Percentiles rank a stretch among this genome's conserved stretches.
These are phyloP conservation scores for Enteromius mattozi DNA, from an alignment of 2,797 vertebrate genomes.

Conservation along the genomic window DNA sequence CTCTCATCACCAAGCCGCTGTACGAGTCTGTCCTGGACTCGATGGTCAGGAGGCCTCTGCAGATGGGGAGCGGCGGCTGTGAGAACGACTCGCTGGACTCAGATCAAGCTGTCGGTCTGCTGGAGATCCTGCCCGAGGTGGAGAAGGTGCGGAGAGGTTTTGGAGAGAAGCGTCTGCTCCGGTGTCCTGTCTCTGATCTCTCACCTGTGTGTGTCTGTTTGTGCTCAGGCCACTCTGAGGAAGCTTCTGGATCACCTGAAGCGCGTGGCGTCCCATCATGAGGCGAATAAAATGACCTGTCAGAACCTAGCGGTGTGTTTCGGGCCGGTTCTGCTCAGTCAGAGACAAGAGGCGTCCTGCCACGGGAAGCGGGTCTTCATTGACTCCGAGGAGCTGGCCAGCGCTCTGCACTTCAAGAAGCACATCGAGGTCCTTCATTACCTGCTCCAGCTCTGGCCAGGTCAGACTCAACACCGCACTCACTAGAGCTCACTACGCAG, in stretches of 20 bases:
- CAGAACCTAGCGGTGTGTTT: slow-evolving; percentile 99
- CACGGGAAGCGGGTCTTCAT: slow-evolving; percentile 94
- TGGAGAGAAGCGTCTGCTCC: no score
- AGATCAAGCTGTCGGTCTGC: slow-evolving; percentile 82
- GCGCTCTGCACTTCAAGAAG: slow-evolving; percentile 96
- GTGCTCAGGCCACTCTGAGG: slow-evolving; percentile 86
- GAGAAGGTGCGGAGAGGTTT: slow-evolving; percentile 82
- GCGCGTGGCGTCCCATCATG: slow-evolving; percentile 92
- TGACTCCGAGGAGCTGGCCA: slow-evolving; percentile 95
- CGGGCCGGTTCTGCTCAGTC: slow-evolving; percentile 93
- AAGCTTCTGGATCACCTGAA: slow-evolving; percentile 95
- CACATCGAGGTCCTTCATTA: slow-evolving; percentile 99
- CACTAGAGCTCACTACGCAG: neutral
- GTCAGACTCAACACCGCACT: slow-evolving; percentile 68
- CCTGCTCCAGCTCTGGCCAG: slow-evolving; percentile 96
- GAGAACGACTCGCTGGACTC: slow-evolving; percentile 88
- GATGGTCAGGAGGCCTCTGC: slow-evolving; percentile 88
- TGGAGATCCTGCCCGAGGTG: slow-evolving; percentile 89
- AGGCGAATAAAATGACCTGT: slow-evolving; percentile 97
- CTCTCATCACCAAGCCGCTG: slow-evolving; percentile 92
- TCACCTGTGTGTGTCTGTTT: neutral
- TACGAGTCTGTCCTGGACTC: slow-evolving; percentile 91
- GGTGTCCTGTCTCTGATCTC: neutral
- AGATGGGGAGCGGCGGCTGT: slow-evolving; percentile 84
- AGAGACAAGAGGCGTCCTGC: slow-evolving; percentile 90